phyloP scores from a whole-genome alignment of 2,888 invertebrate genomes.

The Platycheirus rosarum region DNA sequence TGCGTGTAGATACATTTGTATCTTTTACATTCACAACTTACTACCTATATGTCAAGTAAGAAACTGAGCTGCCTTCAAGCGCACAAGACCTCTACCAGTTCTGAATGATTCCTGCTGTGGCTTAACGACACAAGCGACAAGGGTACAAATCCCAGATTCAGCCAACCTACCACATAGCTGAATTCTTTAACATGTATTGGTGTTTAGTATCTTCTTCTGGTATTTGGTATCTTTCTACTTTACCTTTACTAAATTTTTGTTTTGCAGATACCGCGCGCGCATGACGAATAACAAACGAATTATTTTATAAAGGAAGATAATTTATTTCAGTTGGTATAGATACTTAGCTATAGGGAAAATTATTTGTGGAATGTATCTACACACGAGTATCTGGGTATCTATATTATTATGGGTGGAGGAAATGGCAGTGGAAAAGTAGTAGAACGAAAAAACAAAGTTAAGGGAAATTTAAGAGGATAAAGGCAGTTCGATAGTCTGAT shows the following conservation, averaged over 20 bases:
- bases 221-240: background rate
- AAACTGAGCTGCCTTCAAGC: conserved; percentile 69
- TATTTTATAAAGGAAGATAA: conserved; percentile 24
- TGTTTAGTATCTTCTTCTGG: conserved; percentile 23
- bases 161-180: conserved; percentile 53
- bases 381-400: conserved; percentile 23
- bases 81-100: conserved; percentile 69
- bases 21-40: conserved; percentile 46
- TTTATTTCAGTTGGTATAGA: conserved; percentile 36
- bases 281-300: conserved; percentile 43
- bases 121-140: conserved; percentile 22
- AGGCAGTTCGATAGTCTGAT: conserved; percentile 24
- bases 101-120: conserved; percentile 38
- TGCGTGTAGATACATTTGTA: conserved; percentile 49
- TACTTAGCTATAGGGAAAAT: conserved; percentile 46
- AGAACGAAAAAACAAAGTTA: background rate
- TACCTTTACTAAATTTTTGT: background rate
- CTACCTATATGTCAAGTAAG: conserved; percentile 61
- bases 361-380: conserved; percentile 67
- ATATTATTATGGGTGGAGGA: conserved; percentile 55
- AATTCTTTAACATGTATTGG: conserved; percentile 39
- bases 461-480: conserved; percentile 54
- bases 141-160: conserved; percentile 68
- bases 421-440: conserved; percentile 33
- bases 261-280: conserved; percentile 65